phyloP scores from a whole-genome alignment of 2,113 vertebrate species.

The Oryzias curvinotus region DNA sequence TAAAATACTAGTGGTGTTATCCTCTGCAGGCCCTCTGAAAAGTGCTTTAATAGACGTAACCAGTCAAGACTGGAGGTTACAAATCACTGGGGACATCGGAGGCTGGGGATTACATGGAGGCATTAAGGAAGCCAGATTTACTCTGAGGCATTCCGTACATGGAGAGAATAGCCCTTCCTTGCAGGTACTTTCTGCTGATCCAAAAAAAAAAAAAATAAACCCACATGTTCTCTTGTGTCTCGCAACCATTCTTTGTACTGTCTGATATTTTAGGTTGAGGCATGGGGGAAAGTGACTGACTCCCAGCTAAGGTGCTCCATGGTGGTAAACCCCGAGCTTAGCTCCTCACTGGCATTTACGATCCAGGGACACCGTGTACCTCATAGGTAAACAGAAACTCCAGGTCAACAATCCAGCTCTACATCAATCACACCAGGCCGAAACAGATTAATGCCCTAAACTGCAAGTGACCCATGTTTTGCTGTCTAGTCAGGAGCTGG shows the following conservation, averaged over 20 bases:
- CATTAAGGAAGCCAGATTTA: constrained; percentile 61
- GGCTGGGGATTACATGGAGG: constrained; percentile 53
- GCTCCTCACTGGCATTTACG: constrained; percentile 71
- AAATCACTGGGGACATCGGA: constrained; percentile 46
- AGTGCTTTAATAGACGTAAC: constrained; percentile 47
- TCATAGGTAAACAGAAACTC: constrained; percentile 68
- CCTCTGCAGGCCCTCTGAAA: constrained; percentile 55
- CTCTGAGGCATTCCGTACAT: constrained; percentile 48
- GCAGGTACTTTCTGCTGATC: constrained; percentile 53
- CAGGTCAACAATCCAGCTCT: background rate
- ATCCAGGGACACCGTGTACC: constrained; percentile 71
- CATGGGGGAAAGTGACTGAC: constrained; percentile 72
- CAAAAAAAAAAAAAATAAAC: background rate
- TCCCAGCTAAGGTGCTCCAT: constrained; percentile 75
- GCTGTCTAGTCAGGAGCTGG: constrained; percentile 78
- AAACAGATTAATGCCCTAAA: background rate
- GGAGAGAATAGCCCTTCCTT: constrained; percentile 42
- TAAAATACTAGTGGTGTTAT: background rate
- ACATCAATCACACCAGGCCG: background rate
- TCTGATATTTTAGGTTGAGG: constrained; percentile 59
- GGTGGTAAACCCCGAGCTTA: constrained; percentile 74
- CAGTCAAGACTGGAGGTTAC: constrained; percentile 35
- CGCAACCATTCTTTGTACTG: background rate
- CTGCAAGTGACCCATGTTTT: constrained; percentile 15
- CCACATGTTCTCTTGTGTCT: background rate